A percentile compares a stretch with the other conserved stretches of the same genome.
Evolutionary conservation across 2,797 vertebrate genomes (phyloP).

Genomic region (Thunnus albacares): DNA sequence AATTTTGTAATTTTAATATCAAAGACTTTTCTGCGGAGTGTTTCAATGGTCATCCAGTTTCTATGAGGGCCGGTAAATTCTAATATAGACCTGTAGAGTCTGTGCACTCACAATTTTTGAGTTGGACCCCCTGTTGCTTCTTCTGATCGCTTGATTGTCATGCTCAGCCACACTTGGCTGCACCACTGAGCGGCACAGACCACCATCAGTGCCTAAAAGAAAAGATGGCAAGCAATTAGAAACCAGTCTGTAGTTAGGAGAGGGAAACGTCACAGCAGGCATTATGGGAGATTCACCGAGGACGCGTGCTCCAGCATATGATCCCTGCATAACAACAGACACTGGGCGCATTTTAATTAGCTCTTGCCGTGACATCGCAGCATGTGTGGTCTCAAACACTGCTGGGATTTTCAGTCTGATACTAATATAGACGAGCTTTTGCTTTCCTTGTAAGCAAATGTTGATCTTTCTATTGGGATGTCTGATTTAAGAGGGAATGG

Average conservation of each 20-base stretch:
- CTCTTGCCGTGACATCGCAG: conserved; percentile 64
- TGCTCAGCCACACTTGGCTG: conserved; percentile 79
- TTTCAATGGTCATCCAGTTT: conserved; percentile 39
- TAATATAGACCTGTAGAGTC: conserved; percentile 49
- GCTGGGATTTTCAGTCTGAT: conserved; percentile 68
- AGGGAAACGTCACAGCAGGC: conserved; percentile 77
- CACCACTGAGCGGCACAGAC: conserved; percentile 64
- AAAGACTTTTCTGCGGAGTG: neutral
- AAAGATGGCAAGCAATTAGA: conserved; percentile 80
- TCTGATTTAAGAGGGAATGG: conserved; percentile 47
- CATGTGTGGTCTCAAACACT: conserved; percentile 63
- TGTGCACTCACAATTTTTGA: conserved; percentile 56
- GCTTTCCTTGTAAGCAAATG: conserved; percentile 68
- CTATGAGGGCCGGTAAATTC: conserved; percentile 18
- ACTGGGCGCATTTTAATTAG: conserved; percentile 79
- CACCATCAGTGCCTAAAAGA: conserved; percentile 62
- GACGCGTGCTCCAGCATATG: conserved; percentile 81
- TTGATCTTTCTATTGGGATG: conserved; percentile 58
- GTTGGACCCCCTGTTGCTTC: conserved; percentile 52
- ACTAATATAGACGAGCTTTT: conserved; percentile 58
- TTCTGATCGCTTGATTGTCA: conserved; percentile 79
- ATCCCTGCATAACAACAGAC: conserved; percentile 79
- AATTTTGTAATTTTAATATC: neutral
- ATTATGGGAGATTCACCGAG: conserved; percentile 75
- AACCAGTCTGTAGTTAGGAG: conserved; percentile 67